Percentiles rank a stretch among this genome's conserved stretches.
Evolutionary conservation across 2,797 vertebrate genomes (phyloP).

Genomic region (Numenius phaeopus): DNA sequence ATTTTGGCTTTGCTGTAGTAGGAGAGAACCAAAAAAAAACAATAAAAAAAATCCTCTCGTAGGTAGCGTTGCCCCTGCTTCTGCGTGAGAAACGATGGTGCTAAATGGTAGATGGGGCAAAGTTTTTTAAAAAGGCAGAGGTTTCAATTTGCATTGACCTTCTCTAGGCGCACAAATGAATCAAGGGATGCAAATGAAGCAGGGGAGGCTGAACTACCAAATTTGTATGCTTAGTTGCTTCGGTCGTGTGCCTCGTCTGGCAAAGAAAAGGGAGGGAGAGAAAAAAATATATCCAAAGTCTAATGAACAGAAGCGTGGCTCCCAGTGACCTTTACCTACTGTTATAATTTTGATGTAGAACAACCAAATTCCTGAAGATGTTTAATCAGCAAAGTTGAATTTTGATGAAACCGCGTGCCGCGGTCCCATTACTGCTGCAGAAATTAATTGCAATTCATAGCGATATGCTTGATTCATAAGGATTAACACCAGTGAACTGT

Average conservation of each 20-base stretch:
- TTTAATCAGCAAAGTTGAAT: not conserved
- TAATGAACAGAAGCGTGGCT: not conserved
- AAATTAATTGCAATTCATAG: not conserved
- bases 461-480: not conserved
- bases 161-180: not conserved
- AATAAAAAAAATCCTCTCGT: no score
- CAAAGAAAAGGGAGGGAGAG: not conserved
- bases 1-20: not conserved
- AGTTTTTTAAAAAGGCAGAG: not conserved
- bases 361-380: conserved; percentile 47
- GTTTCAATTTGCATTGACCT: not conserved
- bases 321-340: not conserved
- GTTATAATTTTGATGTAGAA: not conserved
- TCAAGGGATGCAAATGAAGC: not conserved
- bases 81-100: rapidly evolving
- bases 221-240: not conserved
- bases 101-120: not conserved
- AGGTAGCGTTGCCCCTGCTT: not conserved
- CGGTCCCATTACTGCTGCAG: not conserved
- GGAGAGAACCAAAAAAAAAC: not conserved
- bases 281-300: not conserved
- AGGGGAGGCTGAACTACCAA: not conserved
- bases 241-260: not conserved
- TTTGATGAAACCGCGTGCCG: not conserved
- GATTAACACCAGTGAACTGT: not conserved